phyloP scores from a whole-genome alignment of 2,113 vertebrate genomes.

The Gadus macrocephalus region DNA sequence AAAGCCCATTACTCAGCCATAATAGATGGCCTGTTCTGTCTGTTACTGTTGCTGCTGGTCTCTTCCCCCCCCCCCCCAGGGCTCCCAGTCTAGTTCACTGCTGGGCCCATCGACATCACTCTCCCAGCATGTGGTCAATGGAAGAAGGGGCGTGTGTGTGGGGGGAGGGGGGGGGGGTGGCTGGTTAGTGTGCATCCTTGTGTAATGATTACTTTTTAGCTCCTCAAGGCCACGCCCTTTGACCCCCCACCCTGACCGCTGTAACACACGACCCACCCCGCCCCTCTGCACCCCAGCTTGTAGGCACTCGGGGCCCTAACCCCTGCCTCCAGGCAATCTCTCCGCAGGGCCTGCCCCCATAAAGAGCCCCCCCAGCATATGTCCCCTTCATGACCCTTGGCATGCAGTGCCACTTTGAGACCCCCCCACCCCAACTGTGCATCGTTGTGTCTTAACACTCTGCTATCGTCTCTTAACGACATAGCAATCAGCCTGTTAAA shows the following conservation, averaged over 20 bases:
- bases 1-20: conserved; percentile 23
- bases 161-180: conserved; percentile 60
- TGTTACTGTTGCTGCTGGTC: no score
- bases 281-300: conserved; percentile 33
- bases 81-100: no score
- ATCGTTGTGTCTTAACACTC: conserved; percentile 43
- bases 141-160: conserved; percentile 34
- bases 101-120: conserved; percentile 20
- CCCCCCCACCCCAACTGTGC: not conserved
- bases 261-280: conserved; percentile 26
- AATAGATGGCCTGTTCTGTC: conserved; percentile 45
- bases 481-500: conserved; percentile 34
- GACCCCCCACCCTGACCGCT: conserved; percentile 17
- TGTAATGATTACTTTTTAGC: conserved; percentile 64
- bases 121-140: conserved; percentile 45
- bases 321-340: conserved; percentile 27
- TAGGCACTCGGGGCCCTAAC: conserved; percentile 9
- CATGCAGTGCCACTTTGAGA: conserved; percentile 6
- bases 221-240: conserved; percentile 33
- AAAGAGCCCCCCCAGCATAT: conserved; percentile 23
- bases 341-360: conserved; percentile 33
- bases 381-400: conserved; percentile 14
- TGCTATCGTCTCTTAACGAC: conserved; percentile 37
- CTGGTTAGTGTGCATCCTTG: conserved; percentile 53
- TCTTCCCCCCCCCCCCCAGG: no score